Evolutionary conservation across 2,888 invertebrate genomes (phyloP).

Genomic region (Entomobrya multifasciata): DNA sequence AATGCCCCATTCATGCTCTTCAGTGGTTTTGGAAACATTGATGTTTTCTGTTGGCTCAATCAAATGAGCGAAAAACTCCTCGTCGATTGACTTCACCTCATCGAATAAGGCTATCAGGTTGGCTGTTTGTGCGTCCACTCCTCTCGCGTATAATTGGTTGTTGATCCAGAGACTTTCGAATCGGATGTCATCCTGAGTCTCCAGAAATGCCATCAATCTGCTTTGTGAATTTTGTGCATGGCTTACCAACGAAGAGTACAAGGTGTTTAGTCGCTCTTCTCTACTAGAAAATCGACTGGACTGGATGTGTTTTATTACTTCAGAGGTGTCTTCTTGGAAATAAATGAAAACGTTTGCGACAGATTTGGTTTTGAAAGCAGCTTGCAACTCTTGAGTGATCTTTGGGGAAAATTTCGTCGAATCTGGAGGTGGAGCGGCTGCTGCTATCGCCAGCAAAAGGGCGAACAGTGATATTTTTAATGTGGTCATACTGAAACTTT

Average conservation of each 20-base stretch:
- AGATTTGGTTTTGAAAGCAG: neutral
- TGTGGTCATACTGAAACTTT: too few species aligned
- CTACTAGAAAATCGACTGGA: constrained; percentile 33
- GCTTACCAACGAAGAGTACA: constrained; percentile 27
- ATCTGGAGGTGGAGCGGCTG: neutral
- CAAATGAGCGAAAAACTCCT: constrained; percentile 40
- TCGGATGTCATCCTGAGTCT: neutral
- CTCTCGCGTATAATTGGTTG: constrained; percentile 48
- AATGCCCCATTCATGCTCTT: constrained; percentile 49
- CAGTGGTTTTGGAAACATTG: neutral
- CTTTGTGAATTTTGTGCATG: constrained; percentile 60
- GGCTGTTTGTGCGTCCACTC: neutral
- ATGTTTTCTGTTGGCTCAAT: constrained; percentile 21
- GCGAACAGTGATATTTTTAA: too few species aligned
- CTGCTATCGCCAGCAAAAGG: neutral
- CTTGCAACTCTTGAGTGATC: constrained; percentile 4
- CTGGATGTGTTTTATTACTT: constrained; percentile 32
- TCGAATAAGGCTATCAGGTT: neutral
- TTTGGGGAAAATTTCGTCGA: neutral
- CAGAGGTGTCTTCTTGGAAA: constrained; percentile 7
- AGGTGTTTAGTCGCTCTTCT: constrained; percentile 40
- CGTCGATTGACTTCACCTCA: constrained; percentile 23
- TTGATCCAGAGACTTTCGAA: constrained; percentile 61
- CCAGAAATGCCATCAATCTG: neutral
- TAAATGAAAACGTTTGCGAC: constrained; percentile 33